Percentiles rank a stretch among this genome's conserved stretches.
Evolutionary conservation across 1,140 invertebrate genomes (phyloP).

Genomic region (Saxidomus purpurata): DNA sequence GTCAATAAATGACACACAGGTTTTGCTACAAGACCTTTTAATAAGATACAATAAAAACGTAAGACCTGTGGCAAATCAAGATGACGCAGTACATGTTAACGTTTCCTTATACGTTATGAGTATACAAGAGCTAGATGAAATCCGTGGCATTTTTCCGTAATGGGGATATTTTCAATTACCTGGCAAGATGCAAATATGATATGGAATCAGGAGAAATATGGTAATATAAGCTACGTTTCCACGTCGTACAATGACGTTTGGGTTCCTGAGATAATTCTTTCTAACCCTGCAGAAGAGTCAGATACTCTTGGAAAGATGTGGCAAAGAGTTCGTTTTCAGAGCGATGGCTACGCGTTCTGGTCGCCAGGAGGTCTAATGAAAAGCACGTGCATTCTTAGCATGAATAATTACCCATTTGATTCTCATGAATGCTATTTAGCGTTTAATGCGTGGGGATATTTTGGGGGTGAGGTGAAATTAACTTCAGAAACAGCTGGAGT

Average conservation of each 20-base stretch:
- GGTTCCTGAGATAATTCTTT: too few relatives aligned
- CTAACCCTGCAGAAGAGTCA: neutral
- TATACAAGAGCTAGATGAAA: too few relatives aligned
- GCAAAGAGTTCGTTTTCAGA: neutral
- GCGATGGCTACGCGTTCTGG: constrained; percentile 5
- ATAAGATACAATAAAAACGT: neutral
- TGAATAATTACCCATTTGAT: too few relatives aligned
- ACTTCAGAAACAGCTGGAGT: neutral
- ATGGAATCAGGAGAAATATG: neutral
- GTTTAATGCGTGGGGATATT: neutral
- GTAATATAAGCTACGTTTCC: neutral
- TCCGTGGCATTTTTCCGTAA: too few relatives aligned
- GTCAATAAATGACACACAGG: too few relatives aligned
- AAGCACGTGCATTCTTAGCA: too few relatives aligned
- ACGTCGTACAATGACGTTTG: too few relatives aligned
- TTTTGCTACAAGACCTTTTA: neutral
- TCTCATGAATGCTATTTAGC: too few relatives aligned
- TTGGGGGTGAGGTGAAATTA: neutral
- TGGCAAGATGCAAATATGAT: constrained; percentile 16
- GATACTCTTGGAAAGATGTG: constrained; percentile 29
- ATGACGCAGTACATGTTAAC: too few relatives aligned
- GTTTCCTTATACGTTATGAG: too few relatives aligned
- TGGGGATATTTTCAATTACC: neutral
- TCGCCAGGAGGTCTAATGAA: constrained; percentile 13
- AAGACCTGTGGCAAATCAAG: neutral